These are phyloP conservation scores for Drosophila subobscura DNA, from an alignment of 1,140 invertebrate genomes.

Conservation along the genomic window DNA sequence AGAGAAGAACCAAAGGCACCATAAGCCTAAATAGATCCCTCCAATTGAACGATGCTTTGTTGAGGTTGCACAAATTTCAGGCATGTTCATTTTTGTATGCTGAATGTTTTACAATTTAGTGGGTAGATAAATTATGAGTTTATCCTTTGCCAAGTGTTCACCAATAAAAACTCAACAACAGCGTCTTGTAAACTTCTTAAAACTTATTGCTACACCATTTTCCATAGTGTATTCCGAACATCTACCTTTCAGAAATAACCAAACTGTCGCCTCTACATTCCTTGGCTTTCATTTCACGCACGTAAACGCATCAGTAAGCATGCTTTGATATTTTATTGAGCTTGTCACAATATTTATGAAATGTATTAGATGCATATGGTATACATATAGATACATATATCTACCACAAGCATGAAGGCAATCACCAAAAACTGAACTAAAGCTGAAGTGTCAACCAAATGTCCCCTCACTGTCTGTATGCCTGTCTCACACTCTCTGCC, in stretches of 20 bases:
- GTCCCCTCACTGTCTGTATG: constrained; percentile 7
- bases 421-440: constrained; percentile 22
- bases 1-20: constrained; percentile 16
- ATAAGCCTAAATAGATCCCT: constrained; percentile 8
- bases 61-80: neutral
- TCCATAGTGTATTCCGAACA: constrained; percentile 1
- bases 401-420: constrained; percentile 6
- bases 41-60: constrained; percentile 28
- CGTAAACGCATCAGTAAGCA: constrained; percentile 56
- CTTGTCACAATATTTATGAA: constrained; percentile 79
- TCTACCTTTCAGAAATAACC: neutral
- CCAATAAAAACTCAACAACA: too few relatives aligned
- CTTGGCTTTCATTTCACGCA: constrained; percentile 54
- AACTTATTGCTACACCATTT: too few relatives aligned
- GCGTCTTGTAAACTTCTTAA: too few relatives aligned
- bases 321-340: constrained; percentile 80
- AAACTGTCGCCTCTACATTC: too few relatives aligned
- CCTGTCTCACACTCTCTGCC: neutral
- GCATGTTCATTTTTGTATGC: neutral
- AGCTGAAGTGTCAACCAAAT: constrained; percentile 44
- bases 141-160: too few relatives aligned
- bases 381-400: constrained; percentile 9
- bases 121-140: too few relatives aligned
- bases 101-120: too few relatives aligned
- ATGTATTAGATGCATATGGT: constrained; percentile 62